Percentiles rank a stretch among this genome's conserved stretches.
phyloP scores from a whole-genome alignment of 2,888 invertebrate species.

The Andrena minutula region DNA sequence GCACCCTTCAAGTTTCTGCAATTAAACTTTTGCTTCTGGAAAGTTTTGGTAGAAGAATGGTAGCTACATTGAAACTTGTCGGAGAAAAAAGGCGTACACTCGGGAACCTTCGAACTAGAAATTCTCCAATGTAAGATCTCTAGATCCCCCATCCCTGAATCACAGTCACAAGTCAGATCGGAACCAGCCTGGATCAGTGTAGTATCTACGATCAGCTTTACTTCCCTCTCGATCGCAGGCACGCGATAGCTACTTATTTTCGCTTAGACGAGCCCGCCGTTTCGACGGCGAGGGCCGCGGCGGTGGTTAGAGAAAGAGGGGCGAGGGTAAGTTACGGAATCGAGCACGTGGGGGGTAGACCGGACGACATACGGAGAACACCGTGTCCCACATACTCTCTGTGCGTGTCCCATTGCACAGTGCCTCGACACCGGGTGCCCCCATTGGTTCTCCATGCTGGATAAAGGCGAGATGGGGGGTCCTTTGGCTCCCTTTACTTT shows the following conservation, averaged over 20 bases:
- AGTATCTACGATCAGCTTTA: conserved; percentile 24
- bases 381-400: conserved; percentile 78
- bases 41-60: no score
- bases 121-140: background rate
- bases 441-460: conserved; percentile 77
- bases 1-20: background rate
- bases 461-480: conserved; percentile 84
- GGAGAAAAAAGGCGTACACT: no score
- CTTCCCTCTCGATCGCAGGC: conserved; percentile 33
- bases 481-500: conserved; percentile 74
- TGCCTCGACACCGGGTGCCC: conserved; percentile 72
- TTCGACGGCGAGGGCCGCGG: background rate
- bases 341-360: conserved; percentile 80
- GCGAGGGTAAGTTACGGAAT: conserved; percentile 68
- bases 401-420: conserved; percentile 69
- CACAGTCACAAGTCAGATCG: no score
- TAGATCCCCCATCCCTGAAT: background rate
- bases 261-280: conserved; percentile 20
- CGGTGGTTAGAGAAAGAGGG: conserved; percentile 41
- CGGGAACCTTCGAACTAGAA: no score
- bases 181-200: background rate
- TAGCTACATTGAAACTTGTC: no score
- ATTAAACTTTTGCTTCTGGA: background rate
- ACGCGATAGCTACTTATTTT: conserved; percentile 58
- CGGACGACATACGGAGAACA: conserved; percentile 81